phyloP scores from a whole-genome alignment of 2,888 invertebrate genomes.

The Melieria omissa region DNA sequence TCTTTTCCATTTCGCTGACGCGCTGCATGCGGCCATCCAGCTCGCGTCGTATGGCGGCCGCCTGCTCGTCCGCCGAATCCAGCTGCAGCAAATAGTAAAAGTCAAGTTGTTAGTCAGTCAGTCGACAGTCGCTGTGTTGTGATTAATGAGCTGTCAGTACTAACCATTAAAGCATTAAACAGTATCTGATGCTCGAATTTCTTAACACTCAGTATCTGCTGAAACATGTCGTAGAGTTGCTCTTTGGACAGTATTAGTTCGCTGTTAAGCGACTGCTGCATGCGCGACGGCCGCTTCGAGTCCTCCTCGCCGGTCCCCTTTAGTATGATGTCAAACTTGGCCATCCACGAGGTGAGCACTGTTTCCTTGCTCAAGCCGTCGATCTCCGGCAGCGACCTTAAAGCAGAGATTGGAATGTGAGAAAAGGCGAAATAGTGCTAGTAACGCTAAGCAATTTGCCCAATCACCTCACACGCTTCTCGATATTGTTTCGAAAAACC shows the following conservation, averaged over 20 bases:
- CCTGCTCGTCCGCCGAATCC: slow-evolving; percentile 99
- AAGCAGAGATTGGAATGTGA: neutral
- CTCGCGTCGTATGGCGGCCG: slow-evolving; percentile 98
- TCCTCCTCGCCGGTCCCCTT: slow-evolving; percentile 92
- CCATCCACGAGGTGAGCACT: slow-evolving; percentile 98
- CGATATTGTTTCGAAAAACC: slow-evolving; percentile 97
- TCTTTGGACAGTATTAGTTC: slow-evolving; percentile 98
- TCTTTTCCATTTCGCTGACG: slow-evolving; percentile 97
- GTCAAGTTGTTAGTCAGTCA: neutral
- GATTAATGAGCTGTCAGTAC: slow-evolving; percentile 40
- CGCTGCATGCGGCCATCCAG: slow-evolving; percentile 97
- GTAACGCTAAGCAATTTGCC: no score
- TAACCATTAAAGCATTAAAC: slow-evolving; percentile 96
- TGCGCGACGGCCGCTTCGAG: slow-evolving; percentile 84
- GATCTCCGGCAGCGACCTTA: slow-evolving; percentile 96
- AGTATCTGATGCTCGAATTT: slow-evolving; percentile 99
- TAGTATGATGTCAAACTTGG: slow-evolving; percentile 98
- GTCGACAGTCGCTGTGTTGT: neutral
- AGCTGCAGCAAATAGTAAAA: slow-evolving; percentile 71
- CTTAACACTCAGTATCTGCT: slow-evolving; percentile 97
- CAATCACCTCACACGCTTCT: slow-evolving; percentile 90
- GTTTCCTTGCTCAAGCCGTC: slow-evolving; percentile 99
- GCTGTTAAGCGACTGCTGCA: slow-evolving; percentile 89
- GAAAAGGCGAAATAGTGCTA: no score
- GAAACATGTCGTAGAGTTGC: slow-evolving; percentile 99